Base-by-base conservation (phyloP, 2,888 invertebrate genomes). In the Phymatocera aterrima region DNA sequence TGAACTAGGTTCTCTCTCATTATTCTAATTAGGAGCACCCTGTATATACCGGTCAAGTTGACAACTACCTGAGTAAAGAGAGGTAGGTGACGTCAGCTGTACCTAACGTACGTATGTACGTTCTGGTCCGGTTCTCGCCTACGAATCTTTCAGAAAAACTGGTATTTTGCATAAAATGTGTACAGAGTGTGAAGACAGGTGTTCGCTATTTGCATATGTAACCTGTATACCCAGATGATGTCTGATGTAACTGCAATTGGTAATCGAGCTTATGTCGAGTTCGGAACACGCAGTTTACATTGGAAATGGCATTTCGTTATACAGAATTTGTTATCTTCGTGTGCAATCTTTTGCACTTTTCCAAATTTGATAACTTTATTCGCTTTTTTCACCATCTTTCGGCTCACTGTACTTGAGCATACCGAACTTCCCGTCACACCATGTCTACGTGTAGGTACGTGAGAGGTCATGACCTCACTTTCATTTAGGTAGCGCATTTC, bases 21-120 rank as follows among this genome's bases (percentile, higher is more conserved):
- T 1, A 57, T 57, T 28, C 4, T 28, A 57, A 57, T 57, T 15
- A 54, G 18, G 57, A n/a, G 57, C 57, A 28, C 57, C 57, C 28
- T n/a, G 24, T 68, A 68, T 68, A 68, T 68, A 68, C 46, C 43
- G 68, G 68, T 68, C 68, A 68, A 68, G 68, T 68, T 68, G 68
- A 68, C 46, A n/a, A 46, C 68, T 68, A 46, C 51, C 10, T 34
- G 51, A 34, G 72, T 51, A 34, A 72, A 34, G 21, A 18, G 34
- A 51, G 51, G 34, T 12, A 21, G 34, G 12, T 72, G 31, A 51
- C 72, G 72, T 72, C 51, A 51, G 28, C 18, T 48, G 34, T 28
- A 72, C 31, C 34, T 43, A 24, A 34, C 72, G 51, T 8, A 12
- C 15, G 6, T 43, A 40, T 21, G 65, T 43, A 40, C 68, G 43